A percentile compares a stretch with the other conserved stretches of the same genome.
phyloP scores from a whole-genome alignment of 2,113 vertebrate genomes.

The Grus americana region DNA sequence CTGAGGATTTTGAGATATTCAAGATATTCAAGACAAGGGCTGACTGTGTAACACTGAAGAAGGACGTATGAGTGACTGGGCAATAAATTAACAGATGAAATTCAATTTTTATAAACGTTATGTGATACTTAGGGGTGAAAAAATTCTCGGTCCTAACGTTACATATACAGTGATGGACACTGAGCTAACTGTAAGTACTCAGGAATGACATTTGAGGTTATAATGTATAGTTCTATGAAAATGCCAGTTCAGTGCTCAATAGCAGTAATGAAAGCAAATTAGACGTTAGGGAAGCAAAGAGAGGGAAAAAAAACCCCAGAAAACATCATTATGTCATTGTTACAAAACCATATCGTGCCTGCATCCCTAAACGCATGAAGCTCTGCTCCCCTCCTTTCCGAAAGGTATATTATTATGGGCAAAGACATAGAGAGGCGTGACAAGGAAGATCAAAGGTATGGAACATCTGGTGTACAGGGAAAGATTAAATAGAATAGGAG shows the following conservation, averaged over 20 bases:
- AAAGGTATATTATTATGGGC: not conserved
- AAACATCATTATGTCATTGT: not conserved
- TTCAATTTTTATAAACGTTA: not conserved
- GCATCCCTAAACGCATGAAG: not conserved
- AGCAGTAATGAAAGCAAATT: not conserved
- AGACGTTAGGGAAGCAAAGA: not conserved
- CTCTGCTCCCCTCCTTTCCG: not conserved
- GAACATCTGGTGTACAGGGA: slow-evolving; percentile 14
- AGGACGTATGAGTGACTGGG: not conserved
- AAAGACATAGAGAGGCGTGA: not conserved
- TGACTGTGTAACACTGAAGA: slow-evolving; percentile 11
- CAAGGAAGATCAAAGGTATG: slow-evolving; percentile 26
- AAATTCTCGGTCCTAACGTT: not conserved
- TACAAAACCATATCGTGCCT: not conserved
- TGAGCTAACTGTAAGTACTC: not conserved
- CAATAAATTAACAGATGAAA: slow-evolving; percentile 8
- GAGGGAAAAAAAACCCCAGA: not conserved
- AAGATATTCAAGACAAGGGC: not conserved
- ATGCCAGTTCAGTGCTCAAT: not conserved
- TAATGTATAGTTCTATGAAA: not conserved
- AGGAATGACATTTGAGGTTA: not conserved
- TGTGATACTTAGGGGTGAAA: not conserved
- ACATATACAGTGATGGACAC: not conserved
- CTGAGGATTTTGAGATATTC: not conserved
- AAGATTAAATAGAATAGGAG: slow-evolving; percentile 16